Base-by-base conservation (phyloP, 2,888 invertebrate species). In the Amiota communis region DNA sequence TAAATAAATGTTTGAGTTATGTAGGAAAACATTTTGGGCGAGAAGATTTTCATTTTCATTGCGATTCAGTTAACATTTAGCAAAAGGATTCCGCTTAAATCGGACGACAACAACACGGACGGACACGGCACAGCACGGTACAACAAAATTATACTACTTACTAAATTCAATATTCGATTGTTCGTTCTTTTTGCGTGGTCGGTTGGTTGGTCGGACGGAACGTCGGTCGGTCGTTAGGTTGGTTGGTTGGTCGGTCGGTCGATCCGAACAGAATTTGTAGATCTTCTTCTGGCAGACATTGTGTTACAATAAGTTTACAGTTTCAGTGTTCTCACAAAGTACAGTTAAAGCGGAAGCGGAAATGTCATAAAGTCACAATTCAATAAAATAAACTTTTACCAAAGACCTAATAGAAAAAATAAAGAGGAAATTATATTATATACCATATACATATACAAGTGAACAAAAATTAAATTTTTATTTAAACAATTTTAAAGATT, bases 1-100 rank as follows among this genome's bases (percentile, higher is more conserved):
- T 89, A 89, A 89, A 89, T 89, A 89, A 89, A 89, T 89, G 88
- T 89, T 89, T 89, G 88, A 89, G 88, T 89, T 89, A 88, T 88
- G 87, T 89, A 88, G 89, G 88, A 89, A 86, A 87, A 88, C 86
- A 87, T 87, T 88, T 87, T 86, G 88, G 88, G 88, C 88, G 87
- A 88, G 86, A 88, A 82, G 88, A 88, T 89, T 89, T 88, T 88
- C 87, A 86, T 88, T 88, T 84, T 88, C 87, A 82, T 86, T 86
- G 86, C 85, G 86, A 84, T 87, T 87, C 87, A 84, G 84, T 83
- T 85, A 86, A 87, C 89, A 89, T 89, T 89, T 88, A 85, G 84
- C 86, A 85, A 85, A 88, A 86, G 87, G 87, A 88, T 89, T 88
- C 87, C 87, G 86, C 84, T 85, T 87, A 83, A 87, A 83, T 81